These are phyloP conservation scores for Drosophila monieri DNA, from an alignment of 2,888 invertebrate species.

Conservation along the genomic window DNA sequence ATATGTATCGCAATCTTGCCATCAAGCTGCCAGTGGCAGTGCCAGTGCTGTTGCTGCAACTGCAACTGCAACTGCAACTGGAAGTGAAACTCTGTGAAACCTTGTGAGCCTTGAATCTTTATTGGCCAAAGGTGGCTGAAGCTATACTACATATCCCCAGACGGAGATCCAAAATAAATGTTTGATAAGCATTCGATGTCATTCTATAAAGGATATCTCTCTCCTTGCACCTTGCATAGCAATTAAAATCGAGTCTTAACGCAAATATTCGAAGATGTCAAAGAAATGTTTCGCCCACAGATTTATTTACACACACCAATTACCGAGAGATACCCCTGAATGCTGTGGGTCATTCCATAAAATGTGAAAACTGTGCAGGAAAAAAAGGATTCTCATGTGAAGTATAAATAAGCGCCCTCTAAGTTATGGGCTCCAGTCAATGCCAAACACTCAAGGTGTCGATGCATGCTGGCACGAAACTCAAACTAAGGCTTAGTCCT, in stretches of 20 bases:
- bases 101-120: not conserved
- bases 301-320: slow-evolving; percentile 21
- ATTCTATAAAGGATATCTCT: slow-evolving; percentile 5
- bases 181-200: slow-evolving; percentile 68
- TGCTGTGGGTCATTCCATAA: not conserved
- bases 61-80: slow-evolving; percentile 18
- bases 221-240: slow-evolving; percentile 10
- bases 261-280: slow-evolving; percentile 15
- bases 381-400: slow-evolving; percentile 40
- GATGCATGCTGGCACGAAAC: slow-evolving; percentile 53
- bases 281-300: not conserved
- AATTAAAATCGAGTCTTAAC: slow-evolving; percentile 30
- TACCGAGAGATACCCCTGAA: not conserved
- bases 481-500: slow-evolving; percentile 3
- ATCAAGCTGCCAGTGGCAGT: slow-evolving; percentile 12
- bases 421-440: slow-evolving; percentile 61
- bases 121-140: slow-evolving; percentile 9
- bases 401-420: slow-evolving; percentile 62
- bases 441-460: slow-evolving; percentile 42
- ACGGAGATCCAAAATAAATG: slow-evolving; percentile 68
- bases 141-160: slow-evolving; percentile 4
- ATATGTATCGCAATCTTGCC: slow-evolving; percentile 36
- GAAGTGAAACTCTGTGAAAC: slow-evolving; percentile 6
- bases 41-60: slow-evolving; percentile 15
- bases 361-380: not conserved